phyloP scores from a whole-genome alignment of 2,888 invertebrate species.

The Dryobota labecula region DNA sequence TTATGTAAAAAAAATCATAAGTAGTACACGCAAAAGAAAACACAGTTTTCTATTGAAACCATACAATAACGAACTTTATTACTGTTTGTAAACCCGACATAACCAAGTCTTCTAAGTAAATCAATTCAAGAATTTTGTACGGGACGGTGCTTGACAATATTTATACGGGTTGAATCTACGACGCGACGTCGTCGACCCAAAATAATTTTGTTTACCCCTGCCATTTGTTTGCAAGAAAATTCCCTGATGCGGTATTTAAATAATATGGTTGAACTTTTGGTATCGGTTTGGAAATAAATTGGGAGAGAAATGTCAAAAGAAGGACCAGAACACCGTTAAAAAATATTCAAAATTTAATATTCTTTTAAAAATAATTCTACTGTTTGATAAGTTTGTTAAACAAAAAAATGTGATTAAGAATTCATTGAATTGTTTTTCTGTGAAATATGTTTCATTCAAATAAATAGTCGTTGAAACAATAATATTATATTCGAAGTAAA shows the following conservation, averaged over 20 bases:
- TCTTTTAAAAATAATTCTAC: too few relatives aligned
- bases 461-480: too few relatives aligned
- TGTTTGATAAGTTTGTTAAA: too few relatives aligned
- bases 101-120: slow-evolving; percentile 33
- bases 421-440: too few relatives aligned
- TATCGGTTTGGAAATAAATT: neutral
- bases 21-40: neutral
- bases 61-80: slow-evolving; percentile 14
- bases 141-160: slow-evolving; percentile 43
- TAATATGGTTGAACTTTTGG: slow-evolving; percentile 15
- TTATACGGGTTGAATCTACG: slow-evolving; percentile 32
- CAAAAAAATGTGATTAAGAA: too few relatives aligned
- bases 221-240: slow-evolving; percentile 30
- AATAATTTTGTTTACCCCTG: slow-evolving; percentile 25
- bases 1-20: neutral
- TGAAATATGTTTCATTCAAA: too few relatives aligned
- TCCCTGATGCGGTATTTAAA: slow-evolving; percentile 19
- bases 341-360: too few relatives aligned
- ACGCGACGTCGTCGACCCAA: slow-evolving; percentile 17
- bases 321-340: too few relatives aligned
- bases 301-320: neutral
- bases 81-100: neutral
- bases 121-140: slow-evolving; percentile 40
- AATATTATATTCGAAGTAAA: too few relatives aligned
- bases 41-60: neutral